Base-by-base conservation (phyloP, 2,888 invertebrate genomes). In the Euplexia lucipara region DNA sequence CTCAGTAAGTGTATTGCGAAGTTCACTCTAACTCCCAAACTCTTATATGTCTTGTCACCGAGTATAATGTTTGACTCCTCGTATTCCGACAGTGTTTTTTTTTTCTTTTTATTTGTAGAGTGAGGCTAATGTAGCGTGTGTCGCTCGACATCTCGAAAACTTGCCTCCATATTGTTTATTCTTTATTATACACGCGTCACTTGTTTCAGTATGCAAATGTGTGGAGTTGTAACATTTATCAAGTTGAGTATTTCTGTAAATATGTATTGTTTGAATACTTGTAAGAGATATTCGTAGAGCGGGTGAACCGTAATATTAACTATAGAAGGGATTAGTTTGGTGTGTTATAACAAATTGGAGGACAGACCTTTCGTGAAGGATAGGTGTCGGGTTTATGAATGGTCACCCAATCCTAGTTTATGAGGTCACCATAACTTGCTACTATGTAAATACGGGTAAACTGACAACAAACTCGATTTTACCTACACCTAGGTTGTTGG, bases 1-100 rank as follows among this genome's bases (percentile, higher is more conserved):
- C 79, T 85, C 79, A 69, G 76, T 86, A 88, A 91, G 87, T 91
- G 85, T 90, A 89, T 90, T 88, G 86, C 85, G 73, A 90, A 91
- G 85, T 91, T 91, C 82, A 68, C 83, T 84, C 77, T 41, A 79
- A 87, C 82, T 86, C 82, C 68, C 62, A 79, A 68, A 83, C 82
- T 84, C 78, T 82, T 83, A 75, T 79, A 81, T 82, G 80, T 47
- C 58, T 83, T 78, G 76, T 79, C 83, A 81, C 79, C 51, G 64
- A 79, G 75, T 77, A 65, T 73, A 67, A 68, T 78, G 81, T 83
- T 83, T 61, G 79, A 79, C 81, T 79, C 80, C 52, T 78, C 81
- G 70, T 63, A 59, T 58, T 70, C 75, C 81, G 70, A 72, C 68
- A 70, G 63, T 83, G 12, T 74, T 37, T 85, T 83, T 57, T 47